Evolutionary conservation across 2,113 vertebrate genomes (phyloP).

Genomic region (Paramormyrops kingsleyae): DNA sequence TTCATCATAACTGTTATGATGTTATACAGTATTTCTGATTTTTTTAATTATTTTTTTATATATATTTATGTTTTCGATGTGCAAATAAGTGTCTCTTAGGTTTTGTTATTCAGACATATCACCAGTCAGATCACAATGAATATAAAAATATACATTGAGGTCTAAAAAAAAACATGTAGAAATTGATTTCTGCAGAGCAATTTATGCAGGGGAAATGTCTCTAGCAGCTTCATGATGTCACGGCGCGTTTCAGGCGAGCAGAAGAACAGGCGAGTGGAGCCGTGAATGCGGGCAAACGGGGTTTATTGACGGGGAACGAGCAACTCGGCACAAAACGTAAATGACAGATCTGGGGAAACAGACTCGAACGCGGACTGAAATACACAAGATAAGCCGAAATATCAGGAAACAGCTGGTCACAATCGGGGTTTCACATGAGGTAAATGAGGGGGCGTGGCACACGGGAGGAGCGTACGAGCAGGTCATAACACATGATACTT

Average conservation of each 20-base stretch:
- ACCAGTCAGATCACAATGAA: neutral
- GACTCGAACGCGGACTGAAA: too few species aligned
- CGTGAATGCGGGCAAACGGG: too few species aligned
- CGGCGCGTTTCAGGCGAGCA: too few species aligned
- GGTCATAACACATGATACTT: neutral
- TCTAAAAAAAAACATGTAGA: neutral
- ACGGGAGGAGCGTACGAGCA: too few species aligned
- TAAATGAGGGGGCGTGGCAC: too few species aligned
- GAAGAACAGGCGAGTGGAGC: too few species aligned
- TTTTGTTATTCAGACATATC: neutral
- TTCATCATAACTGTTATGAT: neutral
- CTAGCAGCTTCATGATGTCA: neutral
- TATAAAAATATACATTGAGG: neutral
- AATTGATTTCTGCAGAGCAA: neutral
- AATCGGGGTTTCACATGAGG: too few species aligned
- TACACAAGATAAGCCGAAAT: too few species aligned
- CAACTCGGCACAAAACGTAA: too few species aligned
- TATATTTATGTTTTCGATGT: neutral
- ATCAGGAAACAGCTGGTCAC: too few species aligned
- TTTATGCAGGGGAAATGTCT: neutral
- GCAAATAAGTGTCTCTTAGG: neutral
- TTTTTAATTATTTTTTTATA: neutral
- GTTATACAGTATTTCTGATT: neutral
- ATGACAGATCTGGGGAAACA: too few species aligned
- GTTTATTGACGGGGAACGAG: too few species aligned